Evolutionary conservation across 2,797 vertebrate species (phyloP), one percentile per base, ranked within the genome.

Genomic region (Sardinella longiceps): DNA sequence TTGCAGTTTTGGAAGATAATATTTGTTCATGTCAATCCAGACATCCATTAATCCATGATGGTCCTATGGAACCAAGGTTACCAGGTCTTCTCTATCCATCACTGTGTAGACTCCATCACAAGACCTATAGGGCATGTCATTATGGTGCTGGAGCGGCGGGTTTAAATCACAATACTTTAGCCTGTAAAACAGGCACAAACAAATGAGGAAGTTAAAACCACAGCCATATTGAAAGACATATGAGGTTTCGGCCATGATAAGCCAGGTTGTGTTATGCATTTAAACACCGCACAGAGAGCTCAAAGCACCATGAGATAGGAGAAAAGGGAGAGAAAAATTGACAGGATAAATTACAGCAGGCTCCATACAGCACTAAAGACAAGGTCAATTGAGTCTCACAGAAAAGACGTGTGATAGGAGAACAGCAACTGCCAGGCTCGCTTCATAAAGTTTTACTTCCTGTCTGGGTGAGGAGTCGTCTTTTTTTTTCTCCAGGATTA

Each of bases 391-490:
- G 80, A 82, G 86, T 81, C 80, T 74, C 80, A 80, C 80, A 84
- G 46, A 82, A 33, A n/a, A 81, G 43, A 51, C 20, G 83, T 82
- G 80, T 84, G 81, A 85, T 85, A 85, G 66, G 37, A 85, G 82
- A 80, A 85, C 80, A 88, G 85, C 82, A 80, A 87, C 82, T 84
- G 77, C 14, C 5, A 85, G 83, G 80, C 15, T 84, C 80, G 70
- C 80, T 81, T 87, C 85, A 87, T 84, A 88, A 87, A 85, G 43
- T 82, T 88, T 89, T 84, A 80, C 43, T 20, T 86, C 58, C 58
- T 50, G 58, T 81, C 77, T 63, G 28, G 37, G 70, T 39, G 28
- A 23, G 70, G 12, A 48, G 81, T 28, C 39, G 28, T 39, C 53
- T 82, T 83, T 85, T 53, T 53, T 70, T 28, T n/a, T n/a, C n/a